Conservation (phyloP, 2,888 invertebrate species). For the Xestoiulus laeticollis region DNA sequence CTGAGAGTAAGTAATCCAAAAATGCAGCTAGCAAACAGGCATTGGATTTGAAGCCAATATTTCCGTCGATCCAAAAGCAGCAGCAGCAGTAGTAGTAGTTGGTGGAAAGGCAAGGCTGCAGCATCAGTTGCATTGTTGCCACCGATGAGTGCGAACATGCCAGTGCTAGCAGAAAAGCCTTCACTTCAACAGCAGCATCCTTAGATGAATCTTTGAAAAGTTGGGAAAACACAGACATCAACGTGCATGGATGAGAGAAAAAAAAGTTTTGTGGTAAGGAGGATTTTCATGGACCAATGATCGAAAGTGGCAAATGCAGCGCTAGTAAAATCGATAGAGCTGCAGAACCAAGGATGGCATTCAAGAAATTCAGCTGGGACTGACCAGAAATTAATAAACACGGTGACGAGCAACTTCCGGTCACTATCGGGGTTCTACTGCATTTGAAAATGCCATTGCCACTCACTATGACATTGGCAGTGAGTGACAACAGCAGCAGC, state of each 20-base stretch:
- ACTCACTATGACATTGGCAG: background rate
- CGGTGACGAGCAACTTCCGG: constrained; percentile 6
- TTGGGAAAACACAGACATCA: constrained; percentile 1
- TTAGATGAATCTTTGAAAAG: background rate
- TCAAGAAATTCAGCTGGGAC: background rate
- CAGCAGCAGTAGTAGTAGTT: background rate
- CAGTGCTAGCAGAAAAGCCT: background rate
- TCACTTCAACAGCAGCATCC: background rate
- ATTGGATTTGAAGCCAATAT: background rate
- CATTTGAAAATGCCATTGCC: background rate
- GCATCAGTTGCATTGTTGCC: constrained; percentile 37
- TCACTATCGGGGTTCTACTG: background rate
- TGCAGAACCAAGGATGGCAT: background rate
- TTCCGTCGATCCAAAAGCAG: constrained; percentile 1
- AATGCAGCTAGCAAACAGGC: background rate
- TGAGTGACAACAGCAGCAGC: no score
- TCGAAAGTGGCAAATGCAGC: no score
- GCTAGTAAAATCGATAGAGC: background rate
- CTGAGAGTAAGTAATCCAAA: background rate
- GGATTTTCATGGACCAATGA: no score
- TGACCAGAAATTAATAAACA: background rate
- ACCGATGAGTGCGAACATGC: constrained; percentile 31
- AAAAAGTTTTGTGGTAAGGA: background rate
- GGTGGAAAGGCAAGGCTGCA: background rate
- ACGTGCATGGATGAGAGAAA: background rate